phyloP scores from a whole-genome alignment of 1,140 invertebrate genomes.

The Trissolcus basalis region DNA sequence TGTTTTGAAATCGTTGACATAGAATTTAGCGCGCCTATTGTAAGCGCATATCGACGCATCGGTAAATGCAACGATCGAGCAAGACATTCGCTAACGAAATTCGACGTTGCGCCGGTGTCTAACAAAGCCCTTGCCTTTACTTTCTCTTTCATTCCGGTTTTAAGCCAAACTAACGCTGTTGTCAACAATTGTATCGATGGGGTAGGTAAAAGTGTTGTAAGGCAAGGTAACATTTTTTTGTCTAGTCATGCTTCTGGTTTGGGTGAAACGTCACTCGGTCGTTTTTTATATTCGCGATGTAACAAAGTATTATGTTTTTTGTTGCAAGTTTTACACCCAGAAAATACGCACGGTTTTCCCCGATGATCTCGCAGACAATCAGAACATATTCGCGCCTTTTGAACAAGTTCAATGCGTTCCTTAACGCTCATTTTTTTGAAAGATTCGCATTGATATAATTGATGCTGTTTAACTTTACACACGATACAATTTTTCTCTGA shows the following conservation, averaged over 20 bases:
- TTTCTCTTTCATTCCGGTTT: neutral
- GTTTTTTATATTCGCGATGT: neutral
- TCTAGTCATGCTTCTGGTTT: neutral
- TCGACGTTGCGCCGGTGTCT: conserved; percentile 9
- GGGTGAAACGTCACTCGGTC: neutral
- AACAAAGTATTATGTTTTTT: neutral
- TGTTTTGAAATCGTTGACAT: conserved; percentile 18
- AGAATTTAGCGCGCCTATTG: conserved; percentile 16
- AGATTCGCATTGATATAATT: neutral
- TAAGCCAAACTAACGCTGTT: neutral
- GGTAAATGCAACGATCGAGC: conserved; percentile 3
- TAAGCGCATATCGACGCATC: conserved; percentile 1
- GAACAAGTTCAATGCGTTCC: neutral
- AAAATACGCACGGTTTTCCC: neutral
- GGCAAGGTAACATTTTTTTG: neutral
- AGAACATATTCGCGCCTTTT: neutral
- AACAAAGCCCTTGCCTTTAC: conserved; percentile 1
- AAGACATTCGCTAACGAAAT: conserved; percentile 8
- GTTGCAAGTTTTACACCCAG: neutral
- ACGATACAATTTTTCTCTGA: neutral
- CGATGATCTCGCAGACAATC: neutral
- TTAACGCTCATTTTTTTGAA: neutral
- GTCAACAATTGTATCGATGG: neutral
- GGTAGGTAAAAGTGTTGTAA: neutral
- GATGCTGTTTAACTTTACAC: neutral